Base-by-base conservation (phyloP, 2,888 invertebrate genomes). In the Acleris holmiana region DNA sequence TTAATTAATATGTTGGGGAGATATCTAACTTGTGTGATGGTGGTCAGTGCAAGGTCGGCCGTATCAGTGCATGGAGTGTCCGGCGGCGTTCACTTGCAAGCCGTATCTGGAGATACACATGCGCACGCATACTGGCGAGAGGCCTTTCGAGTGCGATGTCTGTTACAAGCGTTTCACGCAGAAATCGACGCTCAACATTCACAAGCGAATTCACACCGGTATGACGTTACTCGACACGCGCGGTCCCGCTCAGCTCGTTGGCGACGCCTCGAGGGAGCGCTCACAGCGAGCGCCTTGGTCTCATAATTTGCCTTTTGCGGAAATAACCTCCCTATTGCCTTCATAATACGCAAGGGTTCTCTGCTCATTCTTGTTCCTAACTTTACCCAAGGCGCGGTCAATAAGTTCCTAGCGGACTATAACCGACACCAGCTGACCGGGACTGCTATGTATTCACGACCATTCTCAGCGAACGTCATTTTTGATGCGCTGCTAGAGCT, bases 21-120 rank as follows among this genome's bases (percentile, higher is more conserved):
- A 19, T 21, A 17, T 41, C 49, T 25, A 40, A 55, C 35, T 54
- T 49, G 61, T 63, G 53, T 54, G 48, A 59, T 57, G 60, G 70
- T 78, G 82, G 80, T 81, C 81, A 91, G 90, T 91, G 85, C 93
- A 93, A 93, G 93, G 93, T 76, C 88, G 93, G 83, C 93, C 93
- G 84, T 93, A 91, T 81, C 93, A 93, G 80, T 93, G 93, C 82
- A 86, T 86, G 86, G 92, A 93, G 91, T 93, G 93, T 73, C 93
- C 93, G 71, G 93, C 93, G 73, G 93, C 93, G 83, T 93, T 93
- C 86, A 93, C 93, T 73, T 93, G 94, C 90, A 94, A 93, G 91
- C 93, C 93, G 82, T 94, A 94, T 86, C 88, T 93, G 86, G 93
- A 93, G 88, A 93, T 95, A 68, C 95, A 95, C 89, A 94, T 93